Base-by-base conservation (phyloP, 2,113 vertebrate species). In the Saguinus midas region DNA sequence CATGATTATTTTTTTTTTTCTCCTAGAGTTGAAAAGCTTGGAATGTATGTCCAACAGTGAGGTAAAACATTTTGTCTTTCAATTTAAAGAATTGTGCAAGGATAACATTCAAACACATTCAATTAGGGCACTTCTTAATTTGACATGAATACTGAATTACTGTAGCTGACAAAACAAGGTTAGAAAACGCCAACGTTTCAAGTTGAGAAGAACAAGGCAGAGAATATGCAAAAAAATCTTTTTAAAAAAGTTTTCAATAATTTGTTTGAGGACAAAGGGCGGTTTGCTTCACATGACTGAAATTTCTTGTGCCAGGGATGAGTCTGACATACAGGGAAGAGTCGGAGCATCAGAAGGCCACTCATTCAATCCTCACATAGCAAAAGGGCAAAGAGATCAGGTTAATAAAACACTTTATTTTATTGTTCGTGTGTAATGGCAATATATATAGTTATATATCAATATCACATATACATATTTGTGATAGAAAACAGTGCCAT, bases 21-120 rank as follows among this genome's bases (percentile, higher is more conserved):
- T 98, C 97, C 98, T 98, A 92, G 98, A 98, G 98, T 99, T 99
- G 99, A 99, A 99, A 99, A 99, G 99, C 98, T 99, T 99, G 99
- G 99, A 99, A 99, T 99, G 99, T 99, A 99, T 99, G 98, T 98
- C 98, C 98, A 99, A 99, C 98, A 98, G 98, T 99, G 99, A 99
- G 99, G 99, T 99, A 99, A 99, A 99, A 99, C 98, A 98, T 98
- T 98, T 98, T 95, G 96, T 98, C 98, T 99, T 98, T 99, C 94
- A 98, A 98, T 98, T 99, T 99, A 98, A 99, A 99, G 99, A 99
- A 99, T 98, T 99, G 99, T 99, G 98, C 99, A 99, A 99, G 99
- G 99, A 99, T 98, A 99, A 99, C 98, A 98, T 99, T 99, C 99
- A 98, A 99, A 99, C 98, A 99, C 98, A 99, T 99, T 99, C 99